These are phyloP conservation scores for Alcedo quadribrachys DNA, from an alignment of 2,797 vertebrate species.

Conservation along the genomic window DNA sequence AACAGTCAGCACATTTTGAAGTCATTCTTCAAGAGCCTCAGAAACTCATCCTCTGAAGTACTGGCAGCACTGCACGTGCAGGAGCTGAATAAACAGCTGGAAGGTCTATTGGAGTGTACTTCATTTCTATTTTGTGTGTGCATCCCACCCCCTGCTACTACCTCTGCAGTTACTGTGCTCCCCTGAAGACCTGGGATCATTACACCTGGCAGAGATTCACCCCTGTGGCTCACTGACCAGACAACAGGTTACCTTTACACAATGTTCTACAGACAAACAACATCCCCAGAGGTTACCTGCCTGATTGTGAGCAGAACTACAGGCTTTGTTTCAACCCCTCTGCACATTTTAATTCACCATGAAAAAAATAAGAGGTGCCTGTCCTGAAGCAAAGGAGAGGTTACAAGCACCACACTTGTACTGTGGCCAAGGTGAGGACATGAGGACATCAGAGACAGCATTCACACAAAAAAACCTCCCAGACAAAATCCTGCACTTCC, in stretches of 20 bases:
- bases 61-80: neutral
- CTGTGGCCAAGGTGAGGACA: neutral
- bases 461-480: neutral
- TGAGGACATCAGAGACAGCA: neutral
- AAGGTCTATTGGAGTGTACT: neutral
- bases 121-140: neutral
- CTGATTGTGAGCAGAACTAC: neutral
- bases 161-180: neutral
- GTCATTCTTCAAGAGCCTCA: neutral
- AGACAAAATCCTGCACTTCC: neutral
- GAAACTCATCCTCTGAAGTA: neutral
- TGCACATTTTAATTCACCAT: neutral
- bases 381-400: neutral
- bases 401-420: neutral
- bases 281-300: neutral
- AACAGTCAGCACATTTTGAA: neutral
- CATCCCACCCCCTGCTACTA: neutral
- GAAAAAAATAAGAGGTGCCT: neutral
- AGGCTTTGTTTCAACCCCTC: neutral
- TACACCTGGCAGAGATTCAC: neutral
- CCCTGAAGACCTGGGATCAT: neutral
- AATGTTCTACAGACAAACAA: neutral
- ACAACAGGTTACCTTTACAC: neutral
- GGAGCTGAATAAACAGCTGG: neutral
- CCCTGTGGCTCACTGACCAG: neutral